phyloP scores from a whole-genome alignment of 2,797 vertebrate species.

The Thunnus albacares region DNA sequence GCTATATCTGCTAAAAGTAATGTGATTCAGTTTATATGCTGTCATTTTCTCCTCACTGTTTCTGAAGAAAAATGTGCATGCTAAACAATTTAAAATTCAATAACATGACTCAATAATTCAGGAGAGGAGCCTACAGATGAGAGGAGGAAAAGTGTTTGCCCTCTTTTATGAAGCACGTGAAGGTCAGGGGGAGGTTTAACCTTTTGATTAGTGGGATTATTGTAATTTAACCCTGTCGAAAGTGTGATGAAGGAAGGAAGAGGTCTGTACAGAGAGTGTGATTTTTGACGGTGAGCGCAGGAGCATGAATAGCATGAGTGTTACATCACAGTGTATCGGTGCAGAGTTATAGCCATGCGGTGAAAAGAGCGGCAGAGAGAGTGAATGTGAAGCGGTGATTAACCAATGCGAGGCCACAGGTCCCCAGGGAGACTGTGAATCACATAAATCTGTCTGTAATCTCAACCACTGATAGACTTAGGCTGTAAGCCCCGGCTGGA shows the following conservation, averaged over 20 bases:
- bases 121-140: slow-evolving; percentile 54
- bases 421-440: slow-evolving; percentile 77
- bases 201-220: slow-evolving; percentile 83
- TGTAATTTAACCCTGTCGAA: slow-evolving; percentile 79
- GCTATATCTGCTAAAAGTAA: slow-evolving; percentile 53
- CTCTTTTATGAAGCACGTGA: slow-evolving; percentile 78
- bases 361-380: slow-evolving; percentile 66
- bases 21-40: slow-evolving; percentile 32
- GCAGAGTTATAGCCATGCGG: slow-evolving; percentile 57
- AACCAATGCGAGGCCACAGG: slow-evolving; percentile 77
- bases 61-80: slow-evolving; percentile 55
- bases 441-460: slow-evolving; percentile 87
- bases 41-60: slow-evolving; percentile 24
- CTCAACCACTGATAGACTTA: slow-evolving; percentile 85
- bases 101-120: slow-evolving; percentile 70
- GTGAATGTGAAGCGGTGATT: slow-evolving; percentile 81
- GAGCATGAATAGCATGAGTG: slow-evolving; percentile 41
- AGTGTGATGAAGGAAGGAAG: slow-evolving; percentile 54
- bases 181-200: slow-evolving; percentile 81
- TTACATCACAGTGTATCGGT: slow-evolving; percentile 57
- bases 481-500: slow-evolving; percentile 77
- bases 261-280: slow-evolving; percentile 35
- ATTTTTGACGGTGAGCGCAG: slow-evolving; percentile 41
- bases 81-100: slow-evolving; percentile 73
- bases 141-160: slow-evolving; percentile 62